These are phyloP conservation scores for Sebastes matsubarae DNA, from an alignment of 2,797 vertebrate species.

Conservation along the genomic window DNA sequence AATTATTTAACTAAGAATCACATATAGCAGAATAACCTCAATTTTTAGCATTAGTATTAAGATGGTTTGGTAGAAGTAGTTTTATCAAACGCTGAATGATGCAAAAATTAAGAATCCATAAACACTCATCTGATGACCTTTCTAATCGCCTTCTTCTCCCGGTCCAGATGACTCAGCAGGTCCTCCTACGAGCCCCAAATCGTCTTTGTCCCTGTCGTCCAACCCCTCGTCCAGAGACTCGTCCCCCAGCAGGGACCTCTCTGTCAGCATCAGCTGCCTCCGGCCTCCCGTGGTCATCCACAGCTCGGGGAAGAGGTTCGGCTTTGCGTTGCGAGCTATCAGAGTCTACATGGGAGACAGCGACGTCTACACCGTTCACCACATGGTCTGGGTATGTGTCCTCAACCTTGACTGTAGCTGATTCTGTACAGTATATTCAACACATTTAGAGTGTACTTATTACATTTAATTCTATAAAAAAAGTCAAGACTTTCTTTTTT, in stretches of 20 bases:
- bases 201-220: conserved; percentile 79
- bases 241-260: conserved; percentile 78
- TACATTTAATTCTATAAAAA: background rate
- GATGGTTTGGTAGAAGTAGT: background rate
- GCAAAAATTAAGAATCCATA: background rate
- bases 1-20: background rate
- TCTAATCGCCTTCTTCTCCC: background rate
- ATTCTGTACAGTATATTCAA: background rate
- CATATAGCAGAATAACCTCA: background rate
- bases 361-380: conserved; percentile 81
- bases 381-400: conserved; percentile 82
- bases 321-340: conserved; percentile 79
- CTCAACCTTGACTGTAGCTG: background rate
- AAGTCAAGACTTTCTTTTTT: too few relatives aligned
- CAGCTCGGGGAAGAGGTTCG: conserved; percentile 82
- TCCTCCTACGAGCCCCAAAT: conserved; percentile 80
- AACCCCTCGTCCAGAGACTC: conserved; percentile 82
- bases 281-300: conserved; percentile 81
- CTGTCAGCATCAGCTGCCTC: conserved; percentile 73
- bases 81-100: background rate
- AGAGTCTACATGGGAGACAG: conserved; percentile 82
- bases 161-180: conserved; percentile 70
- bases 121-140: background rate
- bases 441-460: background rate
- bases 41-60: background rate